Conservation (phyloP, 2,888 invertebrate species). For the Lasioglossum morio region DNA sequence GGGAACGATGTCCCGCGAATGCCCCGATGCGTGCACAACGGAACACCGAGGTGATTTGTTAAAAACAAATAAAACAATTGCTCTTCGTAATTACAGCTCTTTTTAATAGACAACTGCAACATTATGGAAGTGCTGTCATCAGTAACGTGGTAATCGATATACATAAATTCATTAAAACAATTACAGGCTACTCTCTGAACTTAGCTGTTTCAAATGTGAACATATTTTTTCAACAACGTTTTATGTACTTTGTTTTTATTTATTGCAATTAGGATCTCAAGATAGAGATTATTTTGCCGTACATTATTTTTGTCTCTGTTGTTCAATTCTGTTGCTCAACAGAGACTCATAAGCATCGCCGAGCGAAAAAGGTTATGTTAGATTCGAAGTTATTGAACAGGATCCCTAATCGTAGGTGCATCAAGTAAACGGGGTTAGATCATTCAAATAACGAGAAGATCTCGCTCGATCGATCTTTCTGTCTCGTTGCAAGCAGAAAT, state of each 20-base stretch:
- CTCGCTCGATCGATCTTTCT: constrained; percentile 72
- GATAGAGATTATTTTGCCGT: too few relatives aligned
- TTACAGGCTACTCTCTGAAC: background rate
- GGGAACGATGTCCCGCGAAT: constrained; percentile 34
- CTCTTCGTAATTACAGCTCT: background rate
- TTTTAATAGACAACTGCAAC: background rate
- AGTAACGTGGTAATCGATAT: background rate
- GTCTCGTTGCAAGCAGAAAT: constrained; percentile 80
- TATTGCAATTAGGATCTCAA: too few relatives aligned
- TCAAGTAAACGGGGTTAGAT: constrained; percentile 76
- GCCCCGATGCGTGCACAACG: constrained; percentile 35
- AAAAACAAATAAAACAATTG: background rate
- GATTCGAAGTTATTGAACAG: too few relatives aligned
- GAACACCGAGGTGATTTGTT: constrained; percentile 32
- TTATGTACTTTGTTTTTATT: too few relatives aligned
- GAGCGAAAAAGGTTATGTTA: too few relatives aligned
- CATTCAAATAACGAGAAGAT: constrained; percentile 80
- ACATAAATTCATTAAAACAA: too few relatives aligned
- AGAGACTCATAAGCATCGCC: too few relatives aligned
- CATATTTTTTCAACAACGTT: background rate
- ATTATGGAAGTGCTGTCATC: background rate
- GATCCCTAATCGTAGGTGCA: background rate
- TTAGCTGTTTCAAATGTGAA: background rate
- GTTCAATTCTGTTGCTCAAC: too few relatives aligned
- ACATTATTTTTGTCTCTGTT: too few relatives aligned